A percentile compares a stretch with the other conserved stretches of the same genome.
Evolutionary conservation across 2,888 invertebrate genomes (phyloP).

Genomic region (Lymantria dispar): DNA sequence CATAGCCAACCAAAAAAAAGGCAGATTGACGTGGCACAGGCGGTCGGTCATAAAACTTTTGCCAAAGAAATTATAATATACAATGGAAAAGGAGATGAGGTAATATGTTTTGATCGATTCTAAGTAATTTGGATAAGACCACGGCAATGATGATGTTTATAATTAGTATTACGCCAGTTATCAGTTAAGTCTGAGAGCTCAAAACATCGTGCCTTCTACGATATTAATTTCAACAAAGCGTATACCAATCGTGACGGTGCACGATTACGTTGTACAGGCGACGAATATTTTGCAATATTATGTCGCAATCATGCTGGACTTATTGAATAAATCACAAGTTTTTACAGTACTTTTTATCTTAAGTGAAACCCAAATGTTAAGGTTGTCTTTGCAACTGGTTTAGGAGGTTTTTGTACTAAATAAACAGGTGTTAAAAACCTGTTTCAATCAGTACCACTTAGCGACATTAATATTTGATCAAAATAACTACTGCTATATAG

Average conservation of each 20-base stretch:
- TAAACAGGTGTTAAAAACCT: not conserved
- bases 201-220: not conserved
- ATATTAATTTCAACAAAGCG: constrained; percentile 5
- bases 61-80: too few species aligned
- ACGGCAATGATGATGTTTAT: too few species aligned
- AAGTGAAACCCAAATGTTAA: constrained; percentile 34
- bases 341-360: constrained; percentile 23
- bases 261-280: constrained; percentile 13
- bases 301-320: constrained; percentile 23
- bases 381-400: constrained; percentile 24
- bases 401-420: not conserved
- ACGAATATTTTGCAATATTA: constrained; percentile 22
- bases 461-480: not conserved
- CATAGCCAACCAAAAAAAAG: too few species aligned
- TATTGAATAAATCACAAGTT: constrained; percentile 25
- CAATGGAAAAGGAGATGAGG: too few species aligned
- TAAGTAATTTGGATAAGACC: too few species aligned
- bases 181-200: not conserved
- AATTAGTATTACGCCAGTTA: too few species aligned
- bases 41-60: too few species aligned
- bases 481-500: not conserved
- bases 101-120: too few species aligned
- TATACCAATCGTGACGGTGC: constrained; percentile 21
- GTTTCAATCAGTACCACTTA: not conserved
- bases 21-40: too few species aligned